Evolutionary conservation across 2,113 vertebrate species (phyloP), one percentile per base, ranked within the genome.

Genomic region (Gulo gulo): DNA sequence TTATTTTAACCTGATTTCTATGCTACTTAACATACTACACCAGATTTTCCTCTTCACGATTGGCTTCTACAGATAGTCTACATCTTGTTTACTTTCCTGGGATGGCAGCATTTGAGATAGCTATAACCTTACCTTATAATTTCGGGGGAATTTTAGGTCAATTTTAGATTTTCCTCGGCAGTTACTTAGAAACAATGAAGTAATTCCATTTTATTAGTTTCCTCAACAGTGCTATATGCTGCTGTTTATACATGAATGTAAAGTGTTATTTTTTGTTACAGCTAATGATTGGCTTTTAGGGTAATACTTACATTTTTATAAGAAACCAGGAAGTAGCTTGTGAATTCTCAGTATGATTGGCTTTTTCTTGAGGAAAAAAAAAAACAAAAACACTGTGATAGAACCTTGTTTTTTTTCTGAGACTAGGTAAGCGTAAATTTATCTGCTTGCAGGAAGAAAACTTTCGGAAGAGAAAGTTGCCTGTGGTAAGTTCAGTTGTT

Each of bases 401-500:
- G 16, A 86, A 94, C 59, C 91, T 86, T 26, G 26, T 94, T 94
- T 26, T 26, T 82, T 95, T 93, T 94, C n/a, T 91, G 36, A 79
- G 74, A 85, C 24, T 88, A 80, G 24, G 36, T 96, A 97, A 97
- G 52, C 47, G 57, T 96, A 73, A 89, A 78, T 94, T 88, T 97
- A 81, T 97, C 78, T 88, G 67, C 29, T 97, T 98, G 90, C 96
- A 99, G 99, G 99, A 99, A 52, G 99, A 99, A 96, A 96, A 97
- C 63, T 99, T 99, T 73, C 98, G 99, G 80, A 99, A 99, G 97
- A 99, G 99, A 61, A 99, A 99, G 95, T 99, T 99, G 10, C 99
- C 99, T 7, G 98, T 99, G 83, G 99, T 99, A 23, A 99, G 99
- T 98, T 99, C 99, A 0, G 99, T 99, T 82, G 99, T 99, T 71